Percentiles rank a stretch among this genome's conserved stretches.
Conservation (phyloP, 1,140 invertebrate genomes). For the Gyrodactylus bullatarudis region DNA sequence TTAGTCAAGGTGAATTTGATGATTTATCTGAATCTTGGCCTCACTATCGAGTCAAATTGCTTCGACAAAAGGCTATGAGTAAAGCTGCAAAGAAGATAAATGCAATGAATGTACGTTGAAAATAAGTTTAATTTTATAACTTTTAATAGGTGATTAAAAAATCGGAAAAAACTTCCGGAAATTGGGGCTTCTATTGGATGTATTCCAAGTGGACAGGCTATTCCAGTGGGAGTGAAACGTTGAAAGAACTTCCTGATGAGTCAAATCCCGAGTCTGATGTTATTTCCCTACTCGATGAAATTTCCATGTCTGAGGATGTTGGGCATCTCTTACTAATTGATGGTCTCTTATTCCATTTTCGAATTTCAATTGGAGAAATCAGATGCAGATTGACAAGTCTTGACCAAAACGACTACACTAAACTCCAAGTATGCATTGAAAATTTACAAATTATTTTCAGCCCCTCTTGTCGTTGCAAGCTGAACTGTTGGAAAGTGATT, state of each 20-base stretch:
- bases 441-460: neutral
- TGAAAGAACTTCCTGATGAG: neutral
- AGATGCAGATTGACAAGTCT: neutral
- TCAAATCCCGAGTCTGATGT: neutral
- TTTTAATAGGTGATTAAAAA: neutral
- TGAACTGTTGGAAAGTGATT: neutral
- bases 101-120: neutral
- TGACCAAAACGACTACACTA: neutral
- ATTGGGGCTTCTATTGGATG: neutral
- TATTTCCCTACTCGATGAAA: neutral
- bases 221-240: neutral
- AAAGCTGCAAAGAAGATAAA: neutral
- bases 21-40: neutral
- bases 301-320: neutral
- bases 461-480: neutral
- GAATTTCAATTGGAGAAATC: neutral
- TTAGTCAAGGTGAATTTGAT: neutral
- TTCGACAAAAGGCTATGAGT: neutral
- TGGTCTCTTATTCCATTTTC: neutral
- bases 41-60: neutral
- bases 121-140: neutral
- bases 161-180: neutral
- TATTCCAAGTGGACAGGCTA: neutral
- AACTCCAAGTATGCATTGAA: neutral
- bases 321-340: neutral